Evolutionary conservation across 2,888 invertebrate genomes (phyloP).

Genomic region (Meteorus cinctellus): DNA sequence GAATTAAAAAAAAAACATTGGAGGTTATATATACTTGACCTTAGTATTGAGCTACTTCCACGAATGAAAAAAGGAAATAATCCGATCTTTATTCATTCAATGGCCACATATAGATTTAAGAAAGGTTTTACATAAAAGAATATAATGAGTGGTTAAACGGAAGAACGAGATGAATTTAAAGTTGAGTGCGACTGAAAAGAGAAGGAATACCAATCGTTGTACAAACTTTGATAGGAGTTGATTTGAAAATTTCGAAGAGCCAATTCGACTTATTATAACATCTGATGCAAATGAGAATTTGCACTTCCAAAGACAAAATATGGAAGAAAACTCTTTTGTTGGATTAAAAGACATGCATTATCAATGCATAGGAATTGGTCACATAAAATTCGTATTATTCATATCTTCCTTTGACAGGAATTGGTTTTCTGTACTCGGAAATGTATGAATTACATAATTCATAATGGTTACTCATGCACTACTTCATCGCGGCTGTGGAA

Average conservation of each 20-base stretch:
- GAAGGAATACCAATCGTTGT: neutral
- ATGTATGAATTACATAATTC: neutral
- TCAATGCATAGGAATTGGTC: neutral
- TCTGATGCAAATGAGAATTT: neutral
- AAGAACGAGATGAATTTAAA: neutral
- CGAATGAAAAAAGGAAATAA: neutral
- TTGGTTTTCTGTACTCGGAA: neutral
- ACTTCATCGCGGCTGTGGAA: neutral
- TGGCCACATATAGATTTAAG: neutral
- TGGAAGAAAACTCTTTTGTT: neutral
- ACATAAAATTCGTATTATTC: neutral
- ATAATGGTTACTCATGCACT: neutral
- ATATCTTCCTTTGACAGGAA: neutral
- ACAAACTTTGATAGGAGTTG: neutral
- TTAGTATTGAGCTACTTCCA: constrained; percentile 4
- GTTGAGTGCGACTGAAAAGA: neutral
- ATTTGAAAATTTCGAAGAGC: neutral
- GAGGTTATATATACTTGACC: constrained; percentile 1
- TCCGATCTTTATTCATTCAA: constrained; percentile 12
- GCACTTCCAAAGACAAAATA: neutral
- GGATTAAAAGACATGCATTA: neutral
- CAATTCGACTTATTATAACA: neutral
- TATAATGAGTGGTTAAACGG: neutral
- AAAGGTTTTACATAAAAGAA: neutral
- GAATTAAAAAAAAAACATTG: neutral